Base-by-base conservation (phyloP, 2,113 vertebrate genomes). In the Sinosuthora webbiana region DNA sequence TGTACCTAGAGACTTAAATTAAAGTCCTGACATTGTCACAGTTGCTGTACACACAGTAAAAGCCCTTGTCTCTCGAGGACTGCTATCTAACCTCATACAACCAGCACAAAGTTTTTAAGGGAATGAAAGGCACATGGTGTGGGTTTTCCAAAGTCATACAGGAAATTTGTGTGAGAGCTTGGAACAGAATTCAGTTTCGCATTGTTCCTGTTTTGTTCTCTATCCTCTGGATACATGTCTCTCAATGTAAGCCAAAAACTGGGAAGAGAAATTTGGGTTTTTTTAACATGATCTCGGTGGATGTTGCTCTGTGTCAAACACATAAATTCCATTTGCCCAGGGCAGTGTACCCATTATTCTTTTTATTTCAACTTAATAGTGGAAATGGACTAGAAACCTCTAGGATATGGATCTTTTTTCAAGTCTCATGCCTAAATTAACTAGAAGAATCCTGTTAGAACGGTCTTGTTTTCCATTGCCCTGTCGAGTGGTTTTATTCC, bases 251-350 rank as follows among this genome's bases (percentile, higher is more conserved):
- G 23, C 60, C 33, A 89, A 67, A 91, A 89, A 13, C 23, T 59
- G 14, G 6, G 28, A 78, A 68, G 24, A 87, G 17, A 27, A 19
- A 42, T 25, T 53, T 60, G 23, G 0, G 0, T 8, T 1, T 41
- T 60, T 64, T 70, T 53, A n/a, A 14, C 13, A 15, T 15, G 3
- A 80, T 64, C 7, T 74, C 56, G 60, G 19, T 42, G 15, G 41
- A 23, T 64, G 6, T 68, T 73, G 8, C 16, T 86, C 71, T 49
- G 7, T 63, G 41, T 68, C 28, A 65, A 82, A 89, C 31, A 30
- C 25, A 15, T 2, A 2, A n/a, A 87, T 87, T 47, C 9, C 5
- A 4, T 71, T 78, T 91, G 9, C 20, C 31, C 2, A 1, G 62
- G 44, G 31, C 20, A 68, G 24, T 78, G 7, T 65, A 45, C 18